These are phyloP conservation scores for Acrocyrtus sp. DNA, from an alignment of 2,888 invertebrate genomes.

Conservation along the genomic window DNA sequence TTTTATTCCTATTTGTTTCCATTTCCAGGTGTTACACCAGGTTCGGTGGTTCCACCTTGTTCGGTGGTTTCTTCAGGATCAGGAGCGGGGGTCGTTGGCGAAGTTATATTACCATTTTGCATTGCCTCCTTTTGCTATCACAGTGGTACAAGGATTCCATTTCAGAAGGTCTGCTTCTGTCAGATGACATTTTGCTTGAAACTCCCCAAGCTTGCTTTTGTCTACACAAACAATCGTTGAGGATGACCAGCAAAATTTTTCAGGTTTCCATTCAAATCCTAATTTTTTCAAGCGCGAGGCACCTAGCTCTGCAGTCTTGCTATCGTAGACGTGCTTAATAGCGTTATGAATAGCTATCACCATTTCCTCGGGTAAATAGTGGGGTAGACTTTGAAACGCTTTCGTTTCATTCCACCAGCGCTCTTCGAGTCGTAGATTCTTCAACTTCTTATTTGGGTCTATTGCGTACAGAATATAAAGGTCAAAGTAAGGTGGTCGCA, in stretches of 20 bases:
- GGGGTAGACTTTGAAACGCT: background rate
- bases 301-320: background rate
- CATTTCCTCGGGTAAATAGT: background rate
- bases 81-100: too few species aligned
- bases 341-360: background rate
- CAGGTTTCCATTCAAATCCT: conserved; percentile 1
- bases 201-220: background rate
- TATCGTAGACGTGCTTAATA: background rate
- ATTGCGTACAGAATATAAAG: background rate
- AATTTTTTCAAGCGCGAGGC: too few species aligned
- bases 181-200: too few species aligned
- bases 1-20: too few species aligned
- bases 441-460: background rate
- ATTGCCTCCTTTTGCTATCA: too few species aligned
- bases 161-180: too few species aligned
- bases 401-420: conserved; percentile 16
- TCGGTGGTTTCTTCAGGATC: too few species aligned
- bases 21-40: too few species aligned
- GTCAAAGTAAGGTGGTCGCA: background rate
- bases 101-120: too few species aligned
- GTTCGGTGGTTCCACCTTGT: too few species aligned
- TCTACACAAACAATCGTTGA: conserved; percentile 10
- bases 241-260: background rate
- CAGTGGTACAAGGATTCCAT: too few species aligned
- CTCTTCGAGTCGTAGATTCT: background rate